Evolutionary conservation across 2,797 vertebrate species (phyloP).

Genomic region (Pipistrellus pipistrellus): DNA sequence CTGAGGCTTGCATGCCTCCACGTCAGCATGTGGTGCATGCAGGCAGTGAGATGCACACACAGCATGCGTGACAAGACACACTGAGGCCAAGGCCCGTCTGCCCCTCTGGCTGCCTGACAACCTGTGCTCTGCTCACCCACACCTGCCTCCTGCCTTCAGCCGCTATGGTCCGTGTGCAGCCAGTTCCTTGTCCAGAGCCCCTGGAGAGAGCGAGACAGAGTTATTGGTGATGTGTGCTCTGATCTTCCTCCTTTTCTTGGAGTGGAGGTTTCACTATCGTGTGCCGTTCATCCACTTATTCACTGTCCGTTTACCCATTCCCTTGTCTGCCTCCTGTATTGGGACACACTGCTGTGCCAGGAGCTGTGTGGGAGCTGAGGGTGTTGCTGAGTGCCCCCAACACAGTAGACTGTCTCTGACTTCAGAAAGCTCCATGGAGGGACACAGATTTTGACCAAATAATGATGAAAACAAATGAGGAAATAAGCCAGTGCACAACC

Average conservation of each 20-base stretch:
- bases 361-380: background rate
- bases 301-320: background rate
- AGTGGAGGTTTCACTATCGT: rapidly evolving
- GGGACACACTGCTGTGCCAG: background rate
- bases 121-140: background rate
- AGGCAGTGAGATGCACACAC: rapidly evolving
- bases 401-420: background rate
- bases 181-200: background rate
- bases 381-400: background rate
- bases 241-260: background rate
- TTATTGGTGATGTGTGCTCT: background rate
- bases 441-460: background rate
- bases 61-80: background rate
- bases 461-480: background rate
- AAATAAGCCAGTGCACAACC: background rate
- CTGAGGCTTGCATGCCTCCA: background rate
- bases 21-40: rapidly evolving
- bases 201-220: background rate
- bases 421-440: background rate
- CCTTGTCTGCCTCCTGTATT: background rate
- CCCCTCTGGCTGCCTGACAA: background rate
- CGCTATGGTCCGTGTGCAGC: background rate
- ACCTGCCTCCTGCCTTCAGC: background rate
- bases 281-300: background rate
- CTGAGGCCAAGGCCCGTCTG: background rate